Percentiles rank a stretch among this genome's conserved stretches.
phyloP scores from a whole-genome alignment of 2,797 vertebrate species.

The Hemibagrus guttatus region DNA sequence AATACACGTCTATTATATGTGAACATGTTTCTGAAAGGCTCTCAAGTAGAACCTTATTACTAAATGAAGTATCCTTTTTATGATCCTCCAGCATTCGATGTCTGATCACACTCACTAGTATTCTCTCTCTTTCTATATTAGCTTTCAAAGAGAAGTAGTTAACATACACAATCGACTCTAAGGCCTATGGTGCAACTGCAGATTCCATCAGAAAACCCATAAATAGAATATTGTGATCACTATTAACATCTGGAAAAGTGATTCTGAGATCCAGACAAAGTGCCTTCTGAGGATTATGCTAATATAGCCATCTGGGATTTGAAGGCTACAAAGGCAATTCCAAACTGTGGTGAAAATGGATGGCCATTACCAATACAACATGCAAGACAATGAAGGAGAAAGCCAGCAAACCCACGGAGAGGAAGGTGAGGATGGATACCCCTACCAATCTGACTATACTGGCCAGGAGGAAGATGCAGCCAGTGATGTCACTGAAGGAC shows the following conservation, averaged over 20 bases:
- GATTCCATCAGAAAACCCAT: slow-evolving; percentile 21
- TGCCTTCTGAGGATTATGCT: slow-evolving; percentile 65
- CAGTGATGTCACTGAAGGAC: slow-evolving; percentile 93
- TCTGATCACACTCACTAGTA: not conserved
- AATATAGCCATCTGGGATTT: slow-evolving; percentile 64
- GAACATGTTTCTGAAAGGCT: not conserved
- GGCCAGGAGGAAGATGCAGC: slow-evolving; percentile 88
- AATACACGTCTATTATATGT: not conserved
- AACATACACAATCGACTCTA: slow-evolving; percentile 1
- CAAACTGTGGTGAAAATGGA: slow-evolving; percentile 74
- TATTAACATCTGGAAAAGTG: slow-evolving; percentile 41
- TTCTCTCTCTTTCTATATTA: slow-evolving; percentile 45
- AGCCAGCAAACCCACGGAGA: slow-evolving; percentile 70
- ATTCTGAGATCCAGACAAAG: slow-evolving; percentile 45
- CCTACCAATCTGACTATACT: slow-evolving; percentile 78
- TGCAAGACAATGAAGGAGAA: slow-evolving; percentile 76
- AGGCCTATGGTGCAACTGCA: not conserved
- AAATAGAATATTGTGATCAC: slow-evolving; percentile 37
- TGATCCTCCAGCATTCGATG: not conserved
- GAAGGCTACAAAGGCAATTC: slow-evolving; percentile 48
- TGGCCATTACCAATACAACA: slow-evolving; percentile 82
- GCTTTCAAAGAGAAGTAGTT: slow-evolving; percentile 57
- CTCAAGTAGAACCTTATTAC: not conserved
- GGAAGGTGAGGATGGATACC: slow-evolving; percentile 78
- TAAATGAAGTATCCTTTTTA: not conserved